Evolutionary conservation across 2,888 invertebrate genomes (phyloP), one percentile per base, ranked within the genome.

Genomic region (Acanthosepion lycidas): DNA sequence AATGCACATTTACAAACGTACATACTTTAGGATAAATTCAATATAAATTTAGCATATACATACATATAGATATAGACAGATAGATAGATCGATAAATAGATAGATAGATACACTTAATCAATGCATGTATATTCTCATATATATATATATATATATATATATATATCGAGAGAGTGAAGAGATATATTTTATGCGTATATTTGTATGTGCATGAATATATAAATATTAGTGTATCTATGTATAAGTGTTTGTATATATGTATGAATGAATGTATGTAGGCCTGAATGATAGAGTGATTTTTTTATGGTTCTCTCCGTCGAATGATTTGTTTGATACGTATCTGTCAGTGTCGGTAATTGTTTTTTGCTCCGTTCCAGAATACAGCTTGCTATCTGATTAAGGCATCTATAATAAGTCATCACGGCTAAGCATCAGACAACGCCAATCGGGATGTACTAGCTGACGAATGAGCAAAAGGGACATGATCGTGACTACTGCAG

Each of bases 281-380:
- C 9, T 5, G n/a, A 78, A 78, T n/a, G n/a, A n/a, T 78, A 2
- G n/a, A 78, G n/a, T 5, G 9, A 15, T 9, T 78, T 78, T 33
- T 33, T 15, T 8, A n/a, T 12, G 15, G 20, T 33, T 33, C 78
- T 15, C 8, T 78, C 28, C 78, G 28, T 8, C n/a, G n/a, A n/a
- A 78, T 78, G 78, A 78, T 78, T 78, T 78, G 78, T 78, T 78
- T 78, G 78, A n/a, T 78, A n/a, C 78, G 78, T 78, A 78, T 78
- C 78, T 78, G 78, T 78, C 78, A 78, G 78, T n/a, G 78, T 78
- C 78, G 12, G 78, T 78, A 78, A 78, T 78, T 78, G 78, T 78
- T 78, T 78, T 78, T 78, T 78, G n/a, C 78, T n/a, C 15, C 78
- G 78, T 33, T 78, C 78, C n/a, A n/a, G 78, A 78, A 78, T 78